Evolutionary conservation across 2,797 vertebrate species (phyloP).

Genomic region (Schizothorax lantsangensis): DNA sequence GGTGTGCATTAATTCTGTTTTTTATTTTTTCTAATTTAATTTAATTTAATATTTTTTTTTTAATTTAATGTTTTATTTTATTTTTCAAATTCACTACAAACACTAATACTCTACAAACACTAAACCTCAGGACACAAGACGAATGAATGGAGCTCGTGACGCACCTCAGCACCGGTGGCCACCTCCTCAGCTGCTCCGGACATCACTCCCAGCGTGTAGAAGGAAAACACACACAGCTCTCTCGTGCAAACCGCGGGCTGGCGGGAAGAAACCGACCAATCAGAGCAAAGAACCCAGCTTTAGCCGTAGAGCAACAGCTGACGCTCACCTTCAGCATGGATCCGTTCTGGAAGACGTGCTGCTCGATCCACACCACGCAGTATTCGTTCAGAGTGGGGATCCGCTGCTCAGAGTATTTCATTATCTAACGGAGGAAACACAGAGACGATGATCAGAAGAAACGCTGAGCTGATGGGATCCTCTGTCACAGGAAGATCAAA

Average conservation of each 20-base stretch:
- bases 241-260: slow-evolving; percentile 97
- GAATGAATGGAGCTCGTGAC: not conserved
- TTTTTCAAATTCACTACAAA: no score
- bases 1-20: no score
- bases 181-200: slow-evolving; percentile 97
- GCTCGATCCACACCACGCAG: slow-evolving; percentile 98
- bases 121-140: not conserved
- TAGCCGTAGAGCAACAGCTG: not conserved
- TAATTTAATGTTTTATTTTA: no score
- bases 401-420: slow-evolving; percentile 99
- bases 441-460: slow-evolving; percentile 34
- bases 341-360: slow-evolving; percentile 99
- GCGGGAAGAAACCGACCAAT: slow-evolving; percentile 29
- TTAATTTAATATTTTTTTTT: no score
- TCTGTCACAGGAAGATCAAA: not conserved
- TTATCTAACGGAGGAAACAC: slow-evolving; percentile 82
- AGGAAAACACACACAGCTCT: slow-evolving; percentile 97
- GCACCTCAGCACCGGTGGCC: slow-evolving; percentile 95
- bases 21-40: no score
- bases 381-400: slow-evolving; percentile 98
- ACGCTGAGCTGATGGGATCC: not conserved
- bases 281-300: not conserved
- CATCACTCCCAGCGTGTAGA: slow-evolving; percentile 99
- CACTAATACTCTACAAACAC: not conserved
- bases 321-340: slow-evolving; percentile 95